These are phyloP conservation scores for Adineta ricciae DNA, from an alignment of 2,888 invertebrate species.

Conservation along the genomic window DNA sequence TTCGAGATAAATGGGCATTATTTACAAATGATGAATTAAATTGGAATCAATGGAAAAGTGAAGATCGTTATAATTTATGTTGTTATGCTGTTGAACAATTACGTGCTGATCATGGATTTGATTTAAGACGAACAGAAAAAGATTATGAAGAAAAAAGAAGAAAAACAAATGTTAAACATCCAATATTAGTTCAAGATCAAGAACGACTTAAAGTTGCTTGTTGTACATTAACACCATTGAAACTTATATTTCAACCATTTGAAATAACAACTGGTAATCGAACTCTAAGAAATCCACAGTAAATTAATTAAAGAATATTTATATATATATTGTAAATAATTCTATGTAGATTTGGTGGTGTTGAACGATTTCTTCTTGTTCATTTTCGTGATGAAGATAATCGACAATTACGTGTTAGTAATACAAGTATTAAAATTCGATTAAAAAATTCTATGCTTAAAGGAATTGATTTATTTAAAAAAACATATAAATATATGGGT, in stretches of 20 bases:
- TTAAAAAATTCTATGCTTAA: not conserved
- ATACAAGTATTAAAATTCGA: not conserved
- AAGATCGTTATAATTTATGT: not conserved
- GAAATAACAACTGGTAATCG: not conserved
- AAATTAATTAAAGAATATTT: not conserved
- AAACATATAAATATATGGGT: not conserved
- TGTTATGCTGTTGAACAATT: not conserved
- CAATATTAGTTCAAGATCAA: not conserved
- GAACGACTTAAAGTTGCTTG: not conserved
- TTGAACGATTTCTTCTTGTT: not conserved
- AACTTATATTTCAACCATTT: not conserved
- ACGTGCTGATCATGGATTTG: not conserved
- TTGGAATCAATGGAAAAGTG: not conserved
- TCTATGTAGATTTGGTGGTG: not conserved
- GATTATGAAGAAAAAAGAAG: not conserved
- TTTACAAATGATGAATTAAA: not conserved
- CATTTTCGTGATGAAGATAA: slow-evolving; percentile 5
- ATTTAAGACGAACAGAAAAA: not conserved
- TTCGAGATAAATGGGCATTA: not conserved
- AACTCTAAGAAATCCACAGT: not conserved
- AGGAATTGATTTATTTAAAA: not conserved
- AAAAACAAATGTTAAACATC: not conserved
- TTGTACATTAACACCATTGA: not conserved
- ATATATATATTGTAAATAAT: not conserved
- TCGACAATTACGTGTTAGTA: not conserved